A percentile compares a stretch with the other conserved stretches of the same genome.
Conservation (phyloP, 2,113 vertebrate genomes). For the Eretmochelys imbricata region DNA sequence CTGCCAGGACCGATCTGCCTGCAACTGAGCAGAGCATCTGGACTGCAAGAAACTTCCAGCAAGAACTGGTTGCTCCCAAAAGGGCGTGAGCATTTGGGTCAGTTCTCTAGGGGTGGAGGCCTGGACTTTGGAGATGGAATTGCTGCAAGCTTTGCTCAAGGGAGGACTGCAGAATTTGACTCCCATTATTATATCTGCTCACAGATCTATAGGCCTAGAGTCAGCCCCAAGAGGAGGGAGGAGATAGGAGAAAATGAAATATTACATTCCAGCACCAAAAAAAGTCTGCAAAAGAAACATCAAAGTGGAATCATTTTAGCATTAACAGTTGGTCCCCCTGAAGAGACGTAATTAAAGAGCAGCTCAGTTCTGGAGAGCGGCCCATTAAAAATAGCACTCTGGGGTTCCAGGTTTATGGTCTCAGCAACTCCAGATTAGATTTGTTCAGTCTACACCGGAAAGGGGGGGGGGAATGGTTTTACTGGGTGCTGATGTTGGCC, state of each 20-base stretch:
- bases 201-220: background rate
- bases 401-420: background rate
- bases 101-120: background rate
- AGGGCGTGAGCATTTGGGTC: background rate
- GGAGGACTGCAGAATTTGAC: background rate
- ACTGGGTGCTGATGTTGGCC: background rate
- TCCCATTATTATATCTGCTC: background rate
- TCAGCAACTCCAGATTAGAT: background rate
- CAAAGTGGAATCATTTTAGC: background rate
- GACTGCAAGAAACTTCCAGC: background rate
- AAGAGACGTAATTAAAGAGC: background rate
- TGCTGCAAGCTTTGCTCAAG: background rate
- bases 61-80: background rate
- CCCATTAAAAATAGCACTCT: background rate
- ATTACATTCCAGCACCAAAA: background rate
- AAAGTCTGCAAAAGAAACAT: background rate
- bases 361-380: background rate
- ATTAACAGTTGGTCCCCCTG: background rate
- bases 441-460: background rate
- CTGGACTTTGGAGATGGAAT: background rate
- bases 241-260: background rate
- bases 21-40: background rate
- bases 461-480: background rate
- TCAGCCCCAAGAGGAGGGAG: fast-evolving
- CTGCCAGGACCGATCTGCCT: background rate